Evolutionary conservation across 2,888 invertebrate species (phyloP), one percentile per base, ranked within the genome.

Genomic region (Machimus atricapillus): DNA sequence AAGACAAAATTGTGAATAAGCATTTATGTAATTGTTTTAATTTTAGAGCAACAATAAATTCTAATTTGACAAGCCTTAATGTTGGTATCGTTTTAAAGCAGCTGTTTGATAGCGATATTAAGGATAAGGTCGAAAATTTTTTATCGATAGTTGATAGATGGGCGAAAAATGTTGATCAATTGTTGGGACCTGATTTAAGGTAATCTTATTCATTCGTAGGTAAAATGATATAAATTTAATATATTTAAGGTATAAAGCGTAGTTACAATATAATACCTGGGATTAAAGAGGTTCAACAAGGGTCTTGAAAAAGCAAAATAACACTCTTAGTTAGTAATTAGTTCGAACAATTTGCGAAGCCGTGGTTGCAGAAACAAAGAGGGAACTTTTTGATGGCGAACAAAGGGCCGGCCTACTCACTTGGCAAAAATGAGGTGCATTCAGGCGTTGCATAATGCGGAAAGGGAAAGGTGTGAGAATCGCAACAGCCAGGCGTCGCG

Each of bases 391-490:
- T 66, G 66, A 12, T 66, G 27, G 27, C 19, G 12, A 27, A 66
- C 66, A 66, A 66, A 66, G 66, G 23, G 4, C 12, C 27, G 66
- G 66, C 52, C 52, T 79, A 52, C 79, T 79, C 79, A 52, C 31
- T 79, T 31, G 52, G 37, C 19, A 82, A 66, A 82, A 82, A 66
- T 52, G 34, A 31, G 82, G 14, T 56, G 66, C 82, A 58, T 34
- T 82, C 27, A 34, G 58, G 82, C 56, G 31, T 66, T 58, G 12
- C 52, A 31, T 31, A 82, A 82, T 34, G 34, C 58, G 37, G 1
- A 82, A 74, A 31, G 27, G 9, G 74, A 73, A 82, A 87, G 87
- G 79, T 81, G 87, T 87, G 73, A 73, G 87, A 81, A 87, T 74
- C 43, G 73, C 56, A 19, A 2, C 74, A 34, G 74, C 40, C 43